Conservation (phyloP, 2,888 invertebrate genomes). For the Heliconius ethilla region DNA sequence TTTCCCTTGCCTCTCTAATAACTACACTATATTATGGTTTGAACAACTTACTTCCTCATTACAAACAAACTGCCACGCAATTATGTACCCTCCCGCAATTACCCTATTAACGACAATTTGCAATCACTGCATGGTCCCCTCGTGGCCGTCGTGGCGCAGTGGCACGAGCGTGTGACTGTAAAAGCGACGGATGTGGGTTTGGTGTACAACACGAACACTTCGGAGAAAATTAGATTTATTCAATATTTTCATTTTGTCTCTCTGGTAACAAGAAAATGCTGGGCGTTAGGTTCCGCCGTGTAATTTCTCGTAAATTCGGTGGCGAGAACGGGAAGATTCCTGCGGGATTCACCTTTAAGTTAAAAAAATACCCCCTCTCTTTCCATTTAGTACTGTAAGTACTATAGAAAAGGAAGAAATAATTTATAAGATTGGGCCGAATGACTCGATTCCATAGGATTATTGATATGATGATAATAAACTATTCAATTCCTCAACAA, state of each 20-base stretch:
- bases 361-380: neutral
- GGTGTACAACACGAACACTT: neutral
- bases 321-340: too few species aligned
- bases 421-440: neutral
- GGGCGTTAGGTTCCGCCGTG: too few species aligned
- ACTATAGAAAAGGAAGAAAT: conserved; percentile 17
- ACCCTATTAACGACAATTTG: conserved; percentile 36
- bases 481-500: too few species aligned
- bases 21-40: conserved; percentile 28
- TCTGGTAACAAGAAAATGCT: too few species aligned
- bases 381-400: conserved; percentile 27
- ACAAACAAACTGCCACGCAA: conserved; percentile 28
- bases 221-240: too few species aligned
- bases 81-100: conserved; percentile 41
- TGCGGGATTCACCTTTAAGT: too few species aligned
- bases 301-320: too few species aligned
- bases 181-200: neutral
- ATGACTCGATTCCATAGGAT: conserved; percentile 12
- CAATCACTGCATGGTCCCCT: conserved; percentile 20
- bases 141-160: neutral
- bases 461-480: neutral
- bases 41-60: conserved; percentile 41
- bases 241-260: too few species aligned
- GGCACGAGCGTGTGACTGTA: neutral
- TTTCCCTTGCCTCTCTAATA: neutral